phyloP scores from a whole-genome alignment of 2,888 invertebrate species.

The Smittia aterrima region DNA sequence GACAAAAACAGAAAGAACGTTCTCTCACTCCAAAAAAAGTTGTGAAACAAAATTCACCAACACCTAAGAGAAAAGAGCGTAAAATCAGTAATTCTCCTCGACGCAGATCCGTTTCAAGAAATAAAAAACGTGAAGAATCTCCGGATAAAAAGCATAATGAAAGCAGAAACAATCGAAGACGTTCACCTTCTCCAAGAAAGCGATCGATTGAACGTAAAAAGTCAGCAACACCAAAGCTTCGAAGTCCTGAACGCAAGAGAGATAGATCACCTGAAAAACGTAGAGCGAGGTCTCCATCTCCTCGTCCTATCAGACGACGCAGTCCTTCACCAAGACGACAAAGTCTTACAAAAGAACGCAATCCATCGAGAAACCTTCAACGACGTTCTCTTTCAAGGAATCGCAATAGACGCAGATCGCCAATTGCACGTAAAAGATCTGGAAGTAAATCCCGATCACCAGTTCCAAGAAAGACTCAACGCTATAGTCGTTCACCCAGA shows the following conservation, averaged over 20 bases:
- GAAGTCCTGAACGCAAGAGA: neutral
- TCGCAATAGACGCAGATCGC: constrained; percentile 41
- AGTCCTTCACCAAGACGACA: constrained; percentile 43
- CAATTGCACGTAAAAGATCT: constrained; percentile 42
- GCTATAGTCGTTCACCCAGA: constrained; percentile 42
- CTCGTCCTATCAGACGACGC: constrained; percentile 35
- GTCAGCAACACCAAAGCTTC: constrained; percentile 42
- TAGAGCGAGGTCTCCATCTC: constrained; percentile 39
- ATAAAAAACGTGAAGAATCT: neutral
- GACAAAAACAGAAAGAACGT: neutral
- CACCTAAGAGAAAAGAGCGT: constrained; percentile 31
- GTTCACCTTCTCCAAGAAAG: constrained; percentile 46
- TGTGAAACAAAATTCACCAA: constrained; percentile 38
- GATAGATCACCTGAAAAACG: constrained; percentile 15
- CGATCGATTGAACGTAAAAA: constrained; percentile 47
- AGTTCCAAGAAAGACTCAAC: constrained; percentile 40
- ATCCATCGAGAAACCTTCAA: constrained; percentile 29
- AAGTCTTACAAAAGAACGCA: constrained; percentile 45
- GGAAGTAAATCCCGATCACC: constrained; percentile 43
- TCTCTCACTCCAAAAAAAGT: neutral
- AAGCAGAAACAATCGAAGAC: neutral
- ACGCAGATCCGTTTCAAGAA: neutral
- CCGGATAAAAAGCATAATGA: neutral
- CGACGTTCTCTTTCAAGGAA: constrained; percentile 42
- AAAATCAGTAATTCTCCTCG: constrained; percentile 13